These are phyloP conservation scores for Catocala fraxini DNA, from an alignment of 2,888 invertebrate species.

Conservation along the genomic window DNA sequence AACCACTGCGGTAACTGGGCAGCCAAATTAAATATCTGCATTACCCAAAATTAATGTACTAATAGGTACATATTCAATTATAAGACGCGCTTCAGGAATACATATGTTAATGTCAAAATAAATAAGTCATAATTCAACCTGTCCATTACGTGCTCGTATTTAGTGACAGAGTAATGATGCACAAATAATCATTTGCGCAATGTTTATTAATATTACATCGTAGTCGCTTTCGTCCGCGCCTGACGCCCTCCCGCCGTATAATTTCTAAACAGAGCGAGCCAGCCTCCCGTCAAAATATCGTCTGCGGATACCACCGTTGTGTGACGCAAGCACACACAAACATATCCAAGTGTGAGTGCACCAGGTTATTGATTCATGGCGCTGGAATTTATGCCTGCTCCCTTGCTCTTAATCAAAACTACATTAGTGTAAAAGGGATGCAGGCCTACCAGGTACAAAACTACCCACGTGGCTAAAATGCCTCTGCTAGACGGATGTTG, in stretches of 20 bases:
- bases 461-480: constrained; percentile 73
- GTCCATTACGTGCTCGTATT: constrained; percentile 8
- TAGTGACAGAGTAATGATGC: constrained; percentile 20
- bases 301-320: constrained; percentile 69
- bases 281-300: constrained; percentile 83
- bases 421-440: constrained; percentile 75
- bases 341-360: constrained; percentile 73
- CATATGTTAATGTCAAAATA: not conserved
- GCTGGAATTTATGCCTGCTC: constrained; percentile 81
- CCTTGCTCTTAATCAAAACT: constrained; percentile 81
- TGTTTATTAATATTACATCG: constrained; percentile 25
- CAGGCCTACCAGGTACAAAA: constrained; percentile 69
- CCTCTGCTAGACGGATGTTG: constrained; percentile 65
- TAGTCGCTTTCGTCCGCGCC: constrained; percentile 11
- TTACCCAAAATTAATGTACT: too few species aligned
- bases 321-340: constrained; percentile 69
- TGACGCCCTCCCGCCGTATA: constrained; percentile 56
- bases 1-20: too few species aligned
- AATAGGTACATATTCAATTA: too few species aligned
- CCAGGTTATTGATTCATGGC: constrained; percentile 85
- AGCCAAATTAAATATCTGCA: too few species aligned
- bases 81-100: too few species aligned
- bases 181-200: constrained; percentile 11
- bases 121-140: constrained; percentile 8
- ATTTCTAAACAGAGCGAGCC: constrained; percentile 74